These are phyloP conservation scores for Lophotis ruficrista DNA, from an alignment of 2,113 vertebrate species.

Conservation along the genomic window DNA sequence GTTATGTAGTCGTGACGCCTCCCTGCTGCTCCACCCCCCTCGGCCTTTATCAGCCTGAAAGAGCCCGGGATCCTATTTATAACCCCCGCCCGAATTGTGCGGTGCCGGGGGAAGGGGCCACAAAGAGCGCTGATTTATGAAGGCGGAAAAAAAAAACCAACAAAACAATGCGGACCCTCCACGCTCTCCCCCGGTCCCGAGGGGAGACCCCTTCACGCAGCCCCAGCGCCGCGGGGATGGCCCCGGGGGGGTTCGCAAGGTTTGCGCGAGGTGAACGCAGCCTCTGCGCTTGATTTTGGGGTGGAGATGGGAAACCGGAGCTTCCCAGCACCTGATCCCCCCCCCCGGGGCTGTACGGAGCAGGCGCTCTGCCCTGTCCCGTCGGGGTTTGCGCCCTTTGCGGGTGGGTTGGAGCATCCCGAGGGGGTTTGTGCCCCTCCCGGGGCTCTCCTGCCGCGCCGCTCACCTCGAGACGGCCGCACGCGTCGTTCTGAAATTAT, in stretches of 20 bases:
- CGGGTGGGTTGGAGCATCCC: rapidly evolving
- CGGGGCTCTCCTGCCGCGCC: rapidly evolving
- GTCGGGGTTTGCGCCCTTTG: rapidly evolving
- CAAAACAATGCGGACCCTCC: constrained; percentile 19
- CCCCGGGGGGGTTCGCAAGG: neutral
- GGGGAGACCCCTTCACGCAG: neutral
- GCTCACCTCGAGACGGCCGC: rapidly evolving
- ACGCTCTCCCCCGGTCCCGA: neutral
- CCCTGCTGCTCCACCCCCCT: constrained; percentile 41
- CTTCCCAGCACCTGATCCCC: rapidly evolving
- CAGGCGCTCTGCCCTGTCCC: rapidly evolving
- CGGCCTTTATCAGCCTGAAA: constrained; percentile 49
- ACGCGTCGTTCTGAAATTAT: rapidly evolving
- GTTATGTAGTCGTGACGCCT: constrained; percentile 48
- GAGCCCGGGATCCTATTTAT: constrained; percentile 37
- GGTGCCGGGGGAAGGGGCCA: neutral
- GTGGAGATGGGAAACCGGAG: neutral
- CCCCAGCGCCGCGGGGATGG: rapidly evolving
- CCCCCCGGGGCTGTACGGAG: rapidly evolving
- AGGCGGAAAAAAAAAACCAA: neutral
- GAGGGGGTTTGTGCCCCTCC: neutral
- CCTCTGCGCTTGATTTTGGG: neutral
- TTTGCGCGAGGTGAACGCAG: neutral
- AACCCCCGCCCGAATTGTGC: constrained; percentile 19
- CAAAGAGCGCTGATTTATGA: constrained; percentile 36